Conservation (phyloP, 2,888 invertebrate species). For the Lysandra coridon region DNA sequence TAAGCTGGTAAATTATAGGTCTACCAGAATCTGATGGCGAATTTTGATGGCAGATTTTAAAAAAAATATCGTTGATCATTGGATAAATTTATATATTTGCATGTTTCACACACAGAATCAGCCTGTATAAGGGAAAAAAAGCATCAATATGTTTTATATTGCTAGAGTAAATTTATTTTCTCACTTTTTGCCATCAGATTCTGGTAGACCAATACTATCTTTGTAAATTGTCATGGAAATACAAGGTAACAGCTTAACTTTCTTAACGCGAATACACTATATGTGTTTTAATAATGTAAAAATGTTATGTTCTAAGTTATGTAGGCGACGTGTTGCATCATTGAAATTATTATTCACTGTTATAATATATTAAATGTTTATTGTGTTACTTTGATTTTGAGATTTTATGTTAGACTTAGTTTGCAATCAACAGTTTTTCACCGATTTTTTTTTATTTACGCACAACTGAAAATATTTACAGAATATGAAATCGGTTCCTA, state of each 20-base stretch:
- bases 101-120: too few species aligned
- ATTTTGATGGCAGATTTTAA: too few species aligned
- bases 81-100: too few species aligned
- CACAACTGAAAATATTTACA: slow-evolving; percentile 19
- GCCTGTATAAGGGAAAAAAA: too few species aligned
- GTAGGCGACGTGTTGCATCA: slow-evolving; percentile 4
- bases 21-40: too few species aligned
- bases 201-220: not conserved
- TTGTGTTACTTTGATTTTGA: slow-evolving; percentile 1
- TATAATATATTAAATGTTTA: not conserved
- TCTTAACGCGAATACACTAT: not conserved
- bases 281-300: not conserved
- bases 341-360: slow-evolving; percentile 1
- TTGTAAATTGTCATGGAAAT: not conserved
- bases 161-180: too few species aligned
- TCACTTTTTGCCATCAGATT: too few species aligned
- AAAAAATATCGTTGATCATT: too few species aligned
- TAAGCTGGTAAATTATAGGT: not conserved
- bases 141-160: too few species aligned
- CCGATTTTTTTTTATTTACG: slow-evolving; percentile 22
- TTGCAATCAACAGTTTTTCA: not conserved
- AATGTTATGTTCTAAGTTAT: slow-evolving; percentile 1
- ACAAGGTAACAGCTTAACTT: not conserved
- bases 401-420: not conserved
- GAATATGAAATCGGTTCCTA: not conserved